Evolutionary conservation across 2,113 vertebrate species (phyloP), one percentile per base, ranked within the genome.

Genomic region (Camelus bactrianus): DNA sequence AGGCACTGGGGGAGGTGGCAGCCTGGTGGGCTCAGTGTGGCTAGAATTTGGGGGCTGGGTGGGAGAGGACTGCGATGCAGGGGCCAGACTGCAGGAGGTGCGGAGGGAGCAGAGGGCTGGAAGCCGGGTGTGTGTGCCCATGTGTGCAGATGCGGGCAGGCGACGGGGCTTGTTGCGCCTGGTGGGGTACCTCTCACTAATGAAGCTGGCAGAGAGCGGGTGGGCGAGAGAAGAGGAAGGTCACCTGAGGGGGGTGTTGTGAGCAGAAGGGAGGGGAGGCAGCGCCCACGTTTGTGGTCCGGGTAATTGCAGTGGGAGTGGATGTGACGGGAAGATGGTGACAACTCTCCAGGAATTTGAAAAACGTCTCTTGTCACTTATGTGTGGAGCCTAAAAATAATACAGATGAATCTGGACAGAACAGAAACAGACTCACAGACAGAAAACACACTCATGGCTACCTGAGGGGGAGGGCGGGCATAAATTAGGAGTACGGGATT

Each of bases 131-230:
- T 17, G 5, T 19, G 24, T 32, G 60, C 8, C 2, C 3, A 3
- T 8, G 17, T 1, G 3, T 4, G 15, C 11, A 4, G 0, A 0
- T n/a, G 9, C 4, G 10, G 1, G n/a, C 1, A 5, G 9, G 52
- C n/a, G 75, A 7, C 24, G 6, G n/a, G 13, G 6, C 3, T 3
- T 52, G 19, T 28, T 42, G 75, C 10, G 9, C 38, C 26, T 56
- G 32, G 32, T 16, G 32, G 48, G 30, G 15, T 8, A 8, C 56
- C 24, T 77, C 5, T 70, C 15, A 4, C 48, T 28, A 76, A 2
- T 1, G 30, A 62, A 70, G 30, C 26, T 12, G 46, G 86, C 19
- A 28, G 26, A 1, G 14, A 6, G 26, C 11, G 11, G 22, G 0
- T 26, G 50, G 75, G 72, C 6, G 67, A 6, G 26, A 12, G 9